Evolutionary conservation across 2,888 invertebrate species (phyloP).

Genomic region (Lasioglossum morio): DNA sequence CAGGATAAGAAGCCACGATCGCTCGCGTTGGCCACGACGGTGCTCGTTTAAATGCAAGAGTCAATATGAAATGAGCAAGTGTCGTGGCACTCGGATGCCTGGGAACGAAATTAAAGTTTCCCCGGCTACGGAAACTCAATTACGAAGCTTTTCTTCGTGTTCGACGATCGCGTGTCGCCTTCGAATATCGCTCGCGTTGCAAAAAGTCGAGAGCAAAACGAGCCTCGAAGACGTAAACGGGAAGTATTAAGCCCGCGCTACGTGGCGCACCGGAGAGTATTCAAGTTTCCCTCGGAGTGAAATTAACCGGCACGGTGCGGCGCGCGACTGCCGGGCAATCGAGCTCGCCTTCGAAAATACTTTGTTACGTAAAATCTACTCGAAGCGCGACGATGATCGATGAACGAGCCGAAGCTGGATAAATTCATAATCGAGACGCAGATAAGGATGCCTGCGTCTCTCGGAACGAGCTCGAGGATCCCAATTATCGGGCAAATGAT

Average conservation of each 20-base stretch:
- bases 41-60: slow-evolving; percentile 49
- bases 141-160: slow-evolving; percentile 42
- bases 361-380: slow-evolving; percentile 1
- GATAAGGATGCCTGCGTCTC: not conserved
- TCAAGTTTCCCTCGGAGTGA: not conserved
- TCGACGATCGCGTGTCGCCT: slow-evolving; percentile 24
- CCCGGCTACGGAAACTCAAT: slow-evolving; percentile 47
- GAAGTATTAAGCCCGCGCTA: not conserved
- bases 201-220: not conserved
- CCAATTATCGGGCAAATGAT: not conserved
- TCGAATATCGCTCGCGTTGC: not conserved
- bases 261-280: not conserved
- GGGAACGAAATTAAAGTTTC: slow-evolving; percentile 53
- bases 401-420: not conserved
- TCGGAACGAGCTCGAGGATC: not conserved
- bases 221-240: not conserved
- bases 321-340: not conserved
- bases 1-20: not conserved
- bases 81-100: not conserved
- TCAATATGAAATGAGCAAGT: slow-evolving; percentile 29
- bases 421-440: not conserved
- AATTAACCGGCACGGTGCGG: not conserved
- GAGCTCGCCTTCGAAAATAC: slow-evolving; percentile 7
- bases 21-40: slow-evolving; percentile 2
- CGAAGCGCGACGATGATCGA: not conserved